Base-by-base conservation (phyloP, 2,113 vertebrate genomes). In the Eira barbara region DNA sequence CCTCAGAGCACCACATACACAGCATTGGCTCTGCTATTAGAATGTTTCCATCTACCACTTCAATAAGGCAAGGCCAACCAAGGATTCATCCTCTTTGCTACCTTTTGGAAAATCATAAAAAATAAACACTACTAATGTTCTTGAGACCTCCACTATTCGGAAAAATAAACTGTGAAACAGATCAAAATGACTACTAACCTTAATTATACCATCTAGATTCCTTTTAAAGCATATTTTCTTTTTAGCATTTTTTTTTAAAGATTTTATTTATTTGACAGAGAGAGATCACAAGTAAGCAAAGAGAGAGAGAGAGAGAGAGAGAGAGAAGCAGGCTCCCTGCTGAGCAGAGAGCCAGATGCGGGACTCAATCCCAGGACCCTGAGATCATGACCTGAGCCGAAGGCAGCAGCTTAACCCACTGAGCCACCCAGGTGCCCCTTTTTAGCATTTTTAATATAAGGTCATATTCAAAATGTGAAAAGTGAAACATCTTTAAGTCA, bases 221-320 rank as follows among this genome's bases (percentile, higher is more conserved):
- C 20, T 91, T 59, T 81, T 71, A 91, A 61, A 90, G 74, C 20
- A 55, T 57, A 80, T 86, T 82, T 94, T 94, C 39, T 83, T 67
- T 96, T 65, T 81, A 93, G 91, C 6, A 93, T 84, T 80, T 67
- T 89, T 59, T n/a, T n/a, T n/a, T n/a, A n/a, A n/a, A n/a, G n/a
- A n/a, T n/a, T n/a, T n/a, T n/a, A n/a, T n/a, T n/a, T n/a, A n/a
- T n/a, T n/a, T n/a, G n/a, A n/a, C n/a, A n/a, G n/a, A n/a, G n/a
- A n/a, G n/a, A n/a, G n/a, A n/a, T n/a, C n/a, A n/a, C n/a, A n/a
- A n/a, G n/a, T n/a, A n/a, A n/a, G n/a, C n/a, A n/a, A n/a, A n/a
- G n/a, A n/a, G n/a, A n/a, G n/a, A n/a, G n/a, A n/a, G n/a, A n/a
- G n/a, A n/a, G n/a, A n/a, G n/a, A n/a, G n/a, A n/a, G n/a, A n/a